Percentiles rank a stretch among this genome's conserved stretches.
These are phyloP conservation scores for Cossypha polioptera DNA, from an alignment of 2,797 vertebrate genomes.

Conservation along the genomic window DNA sequence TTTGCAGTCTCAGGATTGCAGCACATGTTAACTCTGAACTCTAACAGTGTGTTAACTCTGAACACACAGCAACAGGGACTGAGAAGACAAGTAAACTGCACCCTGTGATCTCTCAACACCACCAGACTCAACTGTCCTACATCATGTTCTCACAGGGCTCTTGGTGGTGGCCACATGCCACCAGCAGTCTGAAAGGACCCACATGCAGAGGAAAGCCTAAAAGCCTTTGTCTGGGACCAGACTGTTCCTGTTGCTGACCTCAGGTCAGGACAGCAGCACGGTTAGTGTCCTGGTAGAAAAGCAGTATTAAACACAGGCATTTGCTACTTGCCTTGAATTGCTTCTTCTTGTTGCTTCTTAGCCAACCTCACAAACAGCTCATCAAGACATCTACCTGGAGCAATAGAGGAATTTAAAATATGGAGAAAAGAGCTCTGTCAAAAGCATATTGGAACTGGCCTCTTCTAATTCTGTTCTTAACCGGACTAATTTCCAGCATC, in stretches of 20 bases:
- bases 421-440: neutral
- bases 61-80: neutral
- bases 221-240: neutral
- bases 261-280: neutral
- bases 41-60: neutral
- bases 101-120: neutral
- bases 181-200: neutral
- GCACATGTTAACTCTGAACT: neutral
- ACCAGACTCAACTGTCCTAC: fast-evolving
- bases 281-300: neutral
- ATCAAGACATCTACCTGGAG: neutral
- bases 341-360: neutral
- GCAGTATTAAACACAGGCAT: neutral
- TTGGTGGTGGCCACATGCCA: neutral
- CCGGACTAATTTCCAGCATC: neutral
- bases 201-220: neutral
- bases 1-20: neutral
- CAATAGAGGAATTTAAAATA: neutral
- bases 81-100: neutral
- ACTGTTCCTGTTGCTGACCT: neutral
- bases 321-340: neutral
- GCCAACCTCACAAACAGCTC: neutral
- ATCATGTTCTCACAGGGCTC: neutral
- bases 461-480: neutral
- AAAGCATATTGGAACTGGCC: neutral